Percentiles rank a stretch among this genome's conserved stretches.
phyloP scores from a whole-genome alignment of 2,113 vertebrate genomes.

The Oncorhynchus tshawytscha region DNA sequence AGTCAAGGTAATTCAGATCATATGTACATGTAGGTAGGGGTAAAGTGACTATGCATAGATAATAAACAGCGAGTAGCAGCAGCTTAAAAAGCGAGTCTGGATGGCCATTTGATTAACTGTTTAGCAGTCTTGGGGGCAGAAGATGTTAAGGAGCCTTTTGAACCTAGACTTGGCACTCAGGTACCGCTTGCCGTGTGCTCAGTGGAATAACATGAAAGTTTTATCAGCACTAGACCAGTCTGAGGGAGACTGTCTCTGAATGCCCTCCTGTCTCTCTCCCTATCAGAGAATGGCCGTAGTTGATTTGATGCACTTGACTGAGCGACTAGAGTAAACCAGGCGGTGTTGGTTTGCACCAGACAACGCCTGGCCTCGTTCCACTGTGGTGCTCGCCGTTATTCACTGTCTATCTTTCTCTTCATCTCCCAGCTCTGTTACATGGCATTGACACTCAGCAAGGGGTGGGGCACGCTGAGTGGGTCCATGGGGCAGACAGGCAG shows the following conservation, averaged over 20 bases:
- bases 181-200: too few relatives aligned
- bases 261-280: neutral
- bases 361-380: constrained; percentile 27
- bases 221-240: constrained; percentile 26
- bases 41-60: too few relatives aligned
- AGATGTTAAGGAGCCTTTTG: too few relatives aligned
- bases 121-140: too few relatives aligned
- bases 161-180: too few relatives aligned
- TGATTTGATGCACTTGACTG: constrained; percentile 34
- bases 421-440: neutral
- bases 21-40: too few relatives aligned
- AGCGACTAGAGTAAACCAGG: constrained; percentile 16
- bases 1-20: too few relatives aligned
- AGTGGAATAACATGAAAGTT: constrained; percentile 40
- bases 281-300: constrained; percentile 16
- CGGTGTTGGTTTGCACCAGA: constrained; percentile 41
- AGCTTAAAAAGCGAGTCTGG: too few relatives aligned
- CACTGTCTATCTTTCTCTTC: constrained; percentile 40
- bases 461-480: neutral
- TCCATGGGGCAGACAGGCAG: neutral
- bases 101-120: too few relatives aligned
- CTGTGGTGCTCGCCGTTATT: constrained; percentile 23
- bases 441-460: neutral
- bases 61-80: too few relatives aligned
- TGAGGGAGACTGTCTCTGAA: neutral